Percentiles rank a stretch among this genome's conserved stretches.
These are phyloP conservation scores for Sylvia borin DNA, from an alignment of 2,797 vertebrate species.

Conservation along the genomic window DNA sequence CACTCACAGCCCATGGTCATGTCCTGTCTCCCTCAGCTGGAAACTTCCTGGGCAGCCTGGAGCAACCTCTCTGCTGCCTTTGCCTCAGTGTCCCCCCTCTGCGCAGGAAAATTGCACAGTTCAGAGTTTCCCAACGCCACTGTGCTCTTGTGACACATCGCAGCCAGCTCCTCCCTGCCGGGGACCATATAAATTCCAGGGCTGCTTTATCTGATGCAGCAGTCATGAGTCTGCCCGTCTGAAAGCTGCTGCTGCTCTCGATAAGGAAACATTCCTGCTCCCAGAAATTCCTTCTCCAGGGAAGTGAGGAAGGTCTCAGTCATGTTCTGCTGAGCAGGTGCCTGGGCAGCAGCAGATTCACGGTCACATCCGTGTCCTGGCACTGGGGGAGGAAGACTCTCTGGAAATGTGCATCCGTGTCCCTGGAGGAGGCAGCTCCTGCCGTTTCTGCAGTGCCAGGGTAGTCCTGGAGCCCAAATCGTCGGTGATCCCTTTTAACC, in stretches of 20 bases:
- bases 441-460: background rate
- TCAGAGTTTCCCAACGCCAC: background rate
- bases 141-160: conserved; percentile 10
- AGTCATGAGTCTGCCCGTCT: conserved; percentile 51
- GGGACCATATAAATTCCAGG: conserved; percentile 60
- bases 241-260: conserved; percentile 8
- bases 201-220: conserved; percentile 53
- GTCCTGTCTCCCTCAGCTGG: background rate
- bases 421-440: background rate
- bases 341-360: background rate
- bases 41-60: background rate
- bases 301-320: background rate
- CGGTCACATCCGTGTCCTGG: background rate
- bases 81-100: conserved; percentile 10
- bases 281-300: conserved; percentile 2
- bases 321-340: conserved; percentile 50
- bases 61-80: background rate
- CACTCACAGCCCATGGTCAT: background rate
- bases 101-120: background rate
- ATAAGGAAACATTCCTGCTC: conserved; percentile 56
- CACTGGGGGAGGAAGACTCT: background rate
- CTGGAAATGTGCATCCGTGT: fast-evolving
- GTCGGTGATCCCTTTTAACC: background rate
- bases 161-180: background rate
- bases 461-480: background rate